Base-by-base conservation (phyloP, 1,140 invertebrate genomes). In the Drosophila pallidifrons region DNA sequence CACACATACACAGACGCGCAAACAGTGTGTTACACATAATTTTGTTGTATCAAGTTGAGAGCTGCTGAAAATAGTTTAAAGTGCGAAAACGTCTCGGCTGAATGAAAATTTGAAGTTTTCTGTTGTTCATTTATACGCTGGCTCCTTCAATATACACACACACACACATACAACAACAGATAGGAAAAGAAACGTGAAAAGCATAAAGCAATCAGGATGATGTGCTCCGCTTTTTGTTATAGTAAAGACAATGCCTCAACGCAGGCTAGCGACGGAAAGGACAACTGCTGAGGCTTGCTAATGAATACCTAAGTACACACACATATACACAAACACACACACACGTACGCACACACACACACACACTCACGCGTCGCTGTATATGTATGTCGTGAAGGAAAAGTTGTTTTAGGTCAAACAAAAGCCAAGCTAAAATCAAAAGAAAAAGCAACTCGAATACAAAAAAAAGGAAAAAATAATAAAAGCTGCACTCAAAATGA, bases 361-460 rank as follows among this genome's bases (percentile, higher is more conserved):
- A n/a, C 32, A 20, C 8, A 32, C 28, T 15, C 43, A 1, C 7
- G 7, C 32, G 32, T 32, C 51, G 54, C 8, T 32, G 13, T 54
- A 15, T 47, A 47, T 45, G 43, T 20, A 15, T 28, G 52, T 20
- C 51, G 58, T 47, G 57, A 63, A 71, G 52, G 52, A 64, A 75
- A 72, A 57, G 43, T 72, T 72, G 69, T 76, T 72, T 71, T 75
- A 75, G 67, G 73, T 71, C 73, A 75, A 75, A 75, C 67, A 75
- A 75, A 75, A 71, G 57, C 59, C 11, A 51, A 41, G 51, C 30
- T 28, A 49, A 75, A 55, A 55, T 15, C 30, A 45, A 57, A 61
- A 13, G 11, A n/a, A 43, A 41, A 59, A 35, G 54, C 13, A 32
- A 47, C 28, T 15, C 38, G 43, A 57, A 64, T 35, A 52, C 30